phyloP scores from a whole-genome alignment of 2,888 invertebrate genomes.

The Acheta domesticus region DNA sequence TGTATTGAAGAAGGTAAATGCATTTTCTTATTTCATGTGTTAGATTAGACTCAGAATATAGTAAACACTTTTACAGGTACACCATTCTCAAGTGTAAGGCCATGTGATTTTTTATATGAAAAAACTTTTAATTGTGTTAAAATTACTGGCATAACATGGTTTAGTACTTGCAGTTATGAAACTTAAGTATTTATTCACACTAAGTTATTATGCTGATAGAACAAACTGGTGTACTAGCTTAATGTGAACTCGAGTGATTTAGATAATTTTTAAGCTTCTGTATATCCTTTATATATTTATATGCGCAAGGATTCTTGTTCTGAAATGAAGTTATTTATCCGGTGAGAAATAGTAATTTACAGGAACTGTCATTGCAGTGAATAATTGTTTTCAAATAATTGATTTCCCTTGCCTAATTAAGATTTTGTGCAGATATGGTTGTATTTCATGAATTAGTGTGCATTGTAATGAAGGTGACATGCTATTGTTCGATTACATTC shows the following conservation, averaged over 20 bases:
- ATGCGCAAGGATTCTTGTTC: background rate
- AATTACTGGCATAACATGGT: conserved; percentile 3
- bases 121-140: background rate
- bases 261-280: conserved; percentile 18
- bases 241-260: conserved; percentile 2
- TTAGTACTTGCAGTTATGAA: background rate
- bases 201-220: conserved; percentile 18
- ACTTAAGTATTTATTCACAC: background rate
- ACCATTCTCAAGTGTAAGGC: background rate
- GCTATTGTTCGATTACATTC: conserved; percentile 18
- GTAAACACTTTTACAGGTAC: background rate
- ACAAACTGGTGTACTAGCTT: conserved; percentile 9
- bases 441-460: conserved; percentile 11
- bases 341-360: background rate
- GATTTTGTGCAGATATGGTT: background rate
- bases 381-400: background rate
- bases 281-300: conserved; percentile 12
- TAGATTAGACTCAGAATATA: background rate
- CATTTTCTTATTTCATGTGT: background rate
- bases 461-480: conserved; percentile 9
- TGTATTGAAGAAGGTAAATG: background rate
- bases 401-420: background rate
- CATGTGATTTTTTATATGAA: background rate
- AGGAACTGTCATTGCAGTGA: background rate
- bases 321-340: background rate